phyloP scores from a whole-genome alignment of 2,113 vertebrate genomes.

The Hassar affinis region DNA sequence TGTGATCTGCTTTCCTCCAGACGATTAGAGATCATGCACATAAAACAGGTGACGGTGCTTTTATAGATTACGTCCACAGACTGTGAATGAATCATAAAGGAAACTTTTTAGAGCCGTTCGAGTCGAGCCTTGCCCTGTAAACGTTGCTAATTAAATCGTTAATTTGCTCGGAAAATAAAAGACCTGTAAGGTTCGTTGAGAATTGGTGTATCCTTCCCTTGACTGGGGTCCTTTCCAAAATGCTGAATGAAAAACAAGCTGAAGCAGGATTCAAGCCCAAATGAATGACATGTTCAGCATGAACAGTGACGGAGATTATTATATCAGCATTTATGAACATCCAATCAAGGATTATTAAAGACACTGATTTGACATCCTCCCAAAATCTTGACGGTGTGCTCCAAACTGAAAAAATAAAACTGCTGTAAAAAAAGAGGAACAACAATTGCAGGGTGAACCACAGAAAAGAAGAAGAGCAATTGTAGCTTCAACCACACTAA shows the following conservation, averaged over 20 bases:
- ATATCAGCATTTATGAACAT: too few relatives aligned
- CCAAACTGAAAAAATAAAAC: neutral
- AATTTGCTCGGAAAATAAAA: constrained; percentile 25
- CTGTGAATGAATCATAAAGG: neutral
- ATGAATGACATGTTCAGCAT: neutral
- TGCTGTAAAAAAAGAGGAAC: neutral
- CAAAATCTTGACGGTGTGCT: neutral
- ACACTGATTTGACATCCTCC: neutral
- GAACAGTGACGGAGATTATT: neutral
- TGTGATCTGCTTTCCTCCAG: neutral
- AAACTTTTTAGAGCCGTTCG: neutral
- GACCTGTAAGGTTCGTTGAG: neutral
- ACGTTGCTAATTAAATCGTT: constrained; percentile 6
- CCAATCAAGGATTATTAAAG: neutral
- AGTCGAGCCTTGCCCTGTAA: neutral
- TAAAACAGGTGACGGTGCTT: neutral
- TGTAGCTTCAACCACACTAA: neutral
- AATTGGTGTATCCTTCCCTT: constrained; percentile 12
- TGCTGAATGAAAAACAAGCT: constrained; percentile 7
- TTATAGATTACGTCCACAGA: neutral
- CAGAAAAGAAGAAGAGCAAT: neutral
- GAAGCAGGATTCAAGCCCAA: neutral
- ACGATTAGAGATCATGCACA: neutral
- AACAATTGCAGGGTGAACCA: too few relatives aligned
- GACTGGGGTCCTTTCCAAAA: neutral